These are phyloP conservation scores for Pseudopipra pipra DNA, from an alignment of 2,113 vertebrate species.

Conservation along the genomic window DNA sequence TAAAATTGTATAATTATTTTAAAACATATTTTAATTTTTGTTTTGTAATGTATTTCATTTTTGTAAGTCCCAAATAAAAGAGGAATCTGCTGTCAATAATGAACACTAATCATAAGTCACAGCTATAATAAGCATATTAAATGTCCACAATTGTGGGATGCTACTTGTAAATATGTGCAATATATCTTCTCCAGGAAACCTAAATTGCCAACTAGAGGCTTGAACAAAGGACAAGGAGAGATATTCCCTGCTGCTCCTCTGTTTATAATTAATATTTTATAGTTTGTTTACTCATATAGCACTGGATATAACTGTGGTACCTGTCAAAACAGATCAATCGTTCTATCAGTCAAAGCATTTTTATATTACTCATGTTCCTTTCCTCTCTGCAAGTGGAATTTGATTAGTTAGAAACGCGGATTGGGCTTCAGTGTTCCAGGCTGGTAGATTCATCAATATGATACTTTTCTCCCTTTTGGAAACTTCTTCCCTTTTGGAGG, in stretches of 20 bases:
- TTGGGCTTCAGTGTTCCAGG: neutral
- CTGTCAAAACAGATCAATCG: slow-evolving; percentile 43
- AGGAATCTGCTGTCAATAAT: neutral
- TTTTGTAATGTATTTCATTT: neutral
- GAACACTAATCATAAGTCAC: neutral
- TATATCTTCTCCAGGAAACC: neutral
- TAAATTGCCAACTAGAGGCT: neutral
- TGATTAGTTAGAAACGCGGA: neutral
- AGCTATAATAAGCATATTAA: neutral
- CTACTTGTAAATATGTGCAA: neutral
- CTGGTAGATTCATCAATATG: neutral
- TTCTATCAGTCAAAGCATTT: neutral
- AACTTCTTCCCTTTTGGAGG: neutral
- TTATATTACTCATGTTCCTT: neutral
- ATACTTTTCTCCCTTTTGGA: neutral
- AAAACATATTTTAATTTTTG: neutral
- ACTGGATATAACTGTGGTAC: neutral
- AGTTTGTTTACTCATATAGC: neutral
- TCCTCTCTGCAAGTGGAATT: neutral
- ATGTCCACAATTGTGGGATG: neutral
- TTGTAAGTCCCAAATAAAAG: neutral
- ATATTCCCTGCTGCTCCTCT: neutral
- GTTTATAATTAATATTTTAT: neutral
- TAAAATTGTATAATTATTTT: neutral
- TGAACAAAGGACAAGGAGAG: neutral